phyloP scores from a whole-genome alignment of 1,140 invertebrate genomes.

The Araneus ventricosus region DNA sequence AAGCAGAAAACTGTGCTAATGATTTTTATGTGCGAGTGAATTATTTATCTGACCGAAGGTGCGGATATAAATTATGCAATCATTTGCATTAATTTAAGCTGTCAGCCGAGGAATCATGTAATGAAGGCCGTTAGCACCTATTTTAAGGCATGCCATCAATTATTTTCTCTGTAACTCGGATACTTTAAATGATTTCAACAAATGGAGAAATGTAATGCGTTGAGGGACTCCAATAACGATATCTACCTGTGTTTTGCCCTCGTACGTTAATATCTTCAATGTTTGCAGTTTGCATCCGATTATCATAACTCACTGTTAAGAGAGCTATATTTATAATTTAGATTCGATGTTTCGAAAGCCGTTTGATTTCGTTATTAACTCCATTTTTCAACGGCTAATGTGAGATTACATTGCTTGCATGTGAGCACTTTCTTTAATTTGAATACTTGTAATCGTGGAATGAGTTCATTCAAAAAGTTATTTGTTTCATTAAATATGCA shows the following conservation, averaged over 20 bases:
- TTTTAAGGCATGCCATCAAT: slow-evolving; percentile 17
- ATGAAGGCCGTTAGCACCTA: slow-evolving; percentile 16
- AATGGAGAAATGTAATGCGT: slow-evolving; percentile 10
- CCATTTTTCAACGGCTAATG: background rate
- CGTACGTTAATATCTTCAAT: background rate
- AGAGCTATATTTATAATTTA: slow-evolving; percentile 21
- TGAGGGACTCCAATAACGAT: background rate
- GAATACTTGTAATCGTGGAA: too few relatives aligned
- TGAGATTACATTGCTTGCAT: too few relatives aligned
- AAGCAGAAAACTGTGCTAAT: background rate
- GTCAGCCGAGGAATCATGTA: background rate
- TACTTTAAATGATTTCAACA: slow-evolving; percentile 44
- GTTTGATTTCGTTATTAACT: background rate
- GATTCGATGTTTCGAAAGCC: background rate
- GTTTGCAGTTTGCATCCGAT: background rate
- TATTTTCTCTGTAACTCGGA: slow-evolving; percentile 12
- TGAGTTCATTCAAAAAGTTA: too few relatives aligned
- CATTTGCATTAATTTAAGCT: background rate
- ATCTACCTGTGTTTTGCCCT: background rate
- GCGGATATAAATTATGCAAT: slow-evolving; percentile 8
- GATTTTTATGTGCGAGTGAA: background rate
- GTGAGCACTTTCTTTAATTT: too few relatives aligned
- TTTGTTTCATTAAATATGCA: too few relatives aligned
- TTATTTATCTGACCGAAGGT: background rate
- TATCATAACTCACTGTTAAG: background rate